Evolutionary conservation across 2,888 invertebrate species (phyloP).

Genomic region (Drosophila tripunctata): DNA sequence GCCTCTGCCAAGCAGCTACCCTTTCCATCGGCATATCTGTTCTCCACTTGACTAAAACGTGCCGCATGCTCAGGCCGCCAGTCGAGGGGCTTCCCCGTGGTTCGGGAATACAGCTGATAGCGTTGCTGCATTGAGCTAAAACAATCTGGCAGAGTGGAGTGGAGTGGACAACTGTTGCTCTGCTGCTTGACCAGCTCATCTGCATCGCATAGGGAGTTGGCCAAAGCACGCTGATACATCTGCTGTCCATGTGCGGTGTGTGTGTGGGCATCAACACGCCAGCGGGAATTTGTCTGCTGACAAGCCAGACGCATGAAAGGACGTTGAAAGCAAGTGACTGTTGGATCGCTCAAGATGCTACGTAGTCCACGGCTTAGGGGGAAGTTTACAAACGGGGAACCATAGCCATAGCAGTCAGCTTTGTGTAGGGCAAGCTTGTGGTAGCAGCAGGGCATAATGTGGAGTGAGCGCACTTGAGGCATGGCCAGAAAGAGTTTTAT

Average conservation of each 20-base stretch:
- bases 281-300: slow-evolving; percentile 87
- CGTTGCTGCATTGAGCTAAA: slow-evolving; percentile 48
- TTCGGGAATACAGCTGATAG: slow-evolving; percentile 64
- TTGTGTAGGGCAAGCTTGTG: slow-evolving; percentile 87
- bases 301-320: slow-evolving; percentile 90
- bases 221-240: slow-evolving; percentile 87
- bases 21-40: slow-evolving; percentile 55
- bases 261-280: slow-evolving; percentile 83
- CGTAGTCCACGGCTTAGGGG: slow-evolving; percentile 87
- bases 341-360: slow-evolving; percentile 66
- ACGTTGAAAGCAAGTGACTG: slow-evolving; percentile 85
- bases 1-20: slow-evolving; percentile 80
- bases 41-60: slow-evolving; percentile 54
- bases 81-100: slow-evolving; percentile 17
- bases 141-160: too few species aligned
- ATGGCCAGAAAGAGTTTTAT: slow-evolving; percentile 88
- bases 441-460: slow-evolving; percentile 92
- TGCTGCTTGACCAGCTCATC: slow-evolving; percentile 48
- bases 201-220: slow-evolving; percentile 86
- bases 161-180: too few species aligned
- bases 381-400: slow-evolving; percentile 87
- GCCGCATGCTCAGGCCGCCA: slow-evolving; percentile 66
- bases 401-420: too few species aligned
- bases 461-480: slow-evolving; percentile 85
- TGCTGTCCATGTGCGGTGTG: slow-evolving; percentile 84